phyloP scores from a whole-genome alignment of 2,113 vertebrate genomes.

The Meleagris gallopavo region DNA sequence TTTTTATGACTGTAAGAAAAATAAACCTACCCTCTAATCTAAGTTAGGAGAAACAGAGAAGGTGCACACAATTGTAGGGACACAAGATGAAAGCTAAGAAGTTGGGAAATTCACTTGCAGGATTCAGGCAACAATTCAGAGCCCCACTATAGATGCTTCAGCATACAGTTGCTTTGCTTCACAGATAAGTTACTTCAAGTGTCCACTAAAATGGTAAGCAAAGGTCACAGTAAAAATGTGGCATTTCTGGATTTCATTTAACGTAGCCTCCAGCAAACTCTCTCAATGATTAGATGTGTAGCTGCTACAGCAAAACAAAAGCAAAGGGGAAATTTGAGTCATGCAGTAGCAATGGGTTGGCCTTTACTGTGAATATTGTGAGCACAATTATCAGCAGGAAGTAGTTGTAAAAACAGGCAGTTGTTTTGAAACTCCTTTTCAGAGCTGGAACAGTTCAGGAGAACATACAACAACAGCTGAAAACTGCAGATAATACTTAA shows the following conservation, averaged over 20 bases:
- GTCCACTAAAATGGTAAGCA: conserved; percentile 11
- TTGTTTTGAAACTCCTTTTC: conserved; percentile 64
- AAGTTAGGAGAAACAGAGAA: neutral
- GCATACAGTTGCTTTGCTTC: neutral
- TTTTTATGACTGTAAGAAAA: neutral
- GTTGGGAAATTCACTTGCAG: neutral
- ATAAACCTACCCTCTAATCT: neutral
- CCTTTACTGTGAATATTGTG: conserved; percentile 39
- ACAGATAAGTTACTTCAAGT: neutral
- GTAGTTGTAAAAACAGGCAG: conserved; percentile 71
- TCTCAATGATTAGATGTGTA: neutral
- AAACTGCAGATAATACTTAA: conserved; percentile 57
- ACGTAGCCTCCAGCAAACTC: conserved; percentile 32
- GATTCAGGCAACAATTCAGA: neutral
- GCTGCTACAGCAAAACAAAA: conserved; percentile 10
- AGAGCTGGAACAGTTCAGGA: conserved; percentile 37
- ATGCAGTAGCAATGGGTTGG: conserved; percentile 50
- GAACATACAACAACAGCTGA: conserved; percentile 51
- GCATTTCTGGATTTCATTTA: conserved; percentile 57
- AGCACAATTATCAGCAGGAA: conserved; percentile 71
- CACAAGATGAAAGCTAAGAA: neutral
- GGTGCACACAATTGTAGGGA: neutral
- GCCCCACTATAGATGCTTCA: neutral
- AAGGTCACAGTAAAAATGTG: conserved; percentile 44
- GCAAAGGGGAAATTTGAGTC: conserved; percentile 64